Base-by-base conservation (phyloP, 2,888 invertebrate species). In the Hydroisotoma schaefferi region DNA sequence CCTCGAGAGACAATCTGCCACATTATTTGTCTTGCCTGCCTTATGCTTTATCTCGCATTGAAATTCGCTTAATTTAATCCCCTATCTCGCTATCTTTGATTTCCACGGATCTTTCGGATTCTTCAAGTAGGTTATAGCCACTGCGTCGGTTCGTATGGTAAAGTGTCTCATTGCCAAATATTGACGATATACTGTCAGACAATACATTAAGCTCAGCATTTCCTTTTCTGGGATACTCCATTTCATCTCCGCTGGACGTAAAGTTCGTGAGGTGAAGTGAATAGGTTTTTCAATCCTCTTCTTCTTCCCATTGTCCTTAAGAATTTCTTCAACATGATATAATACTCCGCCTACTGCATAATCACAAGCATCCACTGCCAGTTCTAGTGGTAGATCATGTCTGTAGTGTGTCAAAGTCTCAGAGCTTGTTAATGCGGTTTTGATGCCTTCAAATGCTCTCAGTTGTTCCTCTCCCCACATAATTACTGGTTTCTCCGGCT, bases 21-120 rank as follows among this genome's bases (percentile, higher is more conserved):
- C 37, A 2, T 8, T 12, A 23, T 55, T 55, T 2, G 2, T 1
- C n/a, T 22, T 55, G 1, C 55, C 55, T 1, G 47, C 10, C 1
- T 4, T 29, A 20, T 55, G 47, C 5, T 12, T n/a, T 20, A 55
- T 55, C 4, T 26, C 22, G 18, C 47, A 55, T 20, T 46, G 2
- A n/a, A 55, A 55, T n/a, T 55, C 55, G 28, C 12, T 22, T 1
- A 55, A 27, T 18, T 55, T 46, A 2, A 55, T 23, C 12, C 29
- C 55, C 55, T 47, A 55, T n/a, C 55, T 6, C 1, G 33, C 55
- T 12, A 55, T 55, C 29, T 47, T 28, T 2, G 55, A 46, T 15
- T 47, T 47, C 1, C 46, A 12, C 1, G 55, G 55, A 18, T 55
- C 47, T 1, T 33, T 46, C 4, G 25, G 4, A 15, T 46, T 33